These are phyloP conservation scores for Drosophila trapezifrons DNA, from an alignment of 1,140 invertebrate species.

Conservation along the genomic window DNA sequence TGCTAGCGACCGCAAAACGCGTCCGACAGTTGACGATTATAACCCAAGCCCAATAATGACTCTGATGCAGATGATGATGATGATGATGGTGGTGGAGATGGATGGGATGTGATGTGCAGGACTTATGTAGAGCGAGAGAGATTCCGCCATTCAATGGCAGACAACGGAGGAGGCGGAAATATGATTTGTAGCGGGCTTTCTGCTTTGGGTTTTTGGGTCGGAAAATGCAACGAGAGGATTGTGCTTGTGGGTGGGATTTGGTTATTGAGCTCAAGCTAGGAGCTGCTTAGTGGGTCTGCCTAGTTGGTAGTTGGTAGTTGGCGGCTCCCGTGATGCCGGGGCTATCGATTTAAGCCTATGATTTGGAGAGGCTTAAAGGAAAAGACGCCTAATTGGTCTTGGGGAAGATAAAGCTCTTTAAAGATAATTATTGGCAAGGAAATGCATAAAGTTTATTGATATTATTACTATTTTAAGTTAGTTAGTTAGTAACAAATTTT, in stretches of 20 bases:
- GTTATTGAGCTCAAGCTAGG: constrained; percentile 10
- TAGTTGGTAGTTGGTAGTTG: constrained; percentile 43
- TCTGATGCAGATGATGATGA: constrained; percentile 20
- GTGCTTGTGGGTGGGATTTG: constrained; percentile 21
- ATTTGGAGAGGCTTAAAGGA: constrained; percentile 3
- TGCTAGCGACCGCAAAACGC: constrained; percentile 74
- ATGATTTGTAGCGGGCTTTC: constrained; percentile 19
- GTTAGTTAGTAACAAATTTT: too few species aligned
- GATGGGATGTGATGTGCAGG: constrained; percentile 38
- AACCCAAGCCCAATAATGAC: constrained; percentile 23
- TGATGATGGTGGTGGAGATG: constrained; percentile 26
- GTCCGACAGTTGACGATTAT: constrained; percentile 78
- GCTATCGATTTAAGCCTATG: neutral
- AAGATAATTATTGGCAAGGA: too few species aligned
- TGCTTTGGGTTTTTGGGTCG: constrained; percentile 13
- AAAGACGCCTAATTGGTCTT: neutral
- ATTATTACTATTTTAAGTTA: neutral
- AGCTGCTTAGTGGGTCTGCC: constrained; percentile 30
- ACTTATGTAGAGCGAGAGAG: constrained; percentile 17
- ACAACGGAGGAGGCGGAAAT: constrained; percentile 34
- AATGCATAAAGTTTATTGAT: neutral
- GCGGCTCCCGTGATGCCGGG: constrained; percentile 39
- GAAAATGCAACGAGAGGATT: constrained; percentile 14
- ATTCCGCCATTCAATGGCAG: constrained; percentile 32
- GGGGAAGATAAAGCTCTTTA: too few species aligned